Percentiles rank a stretch among this genome's conserved stretches.
These are phyloP conservation scores for Meteorus cinctellus DNA, from an alignment of 2,888 invertebrate species.

Conservation along the genomic window DNA sequence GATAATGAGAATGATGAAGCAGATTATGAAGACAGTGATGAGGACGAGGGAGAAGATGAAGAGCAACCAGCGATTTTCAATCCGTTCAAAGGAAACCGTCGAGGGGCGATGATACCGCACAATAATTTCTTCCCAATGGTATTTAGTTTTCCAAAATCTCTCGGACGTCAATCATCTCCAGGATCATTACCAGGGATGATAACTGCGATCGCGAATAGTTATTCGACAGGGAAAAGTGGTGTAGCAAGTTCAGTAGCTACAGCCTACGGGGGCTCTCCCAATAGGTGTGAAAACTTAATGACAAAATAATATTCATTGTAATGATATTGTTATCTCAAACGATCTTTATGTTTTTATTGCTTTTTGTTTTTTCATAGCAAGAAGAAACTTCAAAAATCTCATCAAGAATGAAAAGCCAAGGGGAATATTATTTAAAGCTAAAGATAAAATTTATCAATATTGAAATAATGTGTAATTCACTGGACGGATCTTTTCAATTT, in stretches of 20 bases:
- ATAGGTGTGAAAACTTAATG: conserved; percentile 61
- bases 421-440: background rate
- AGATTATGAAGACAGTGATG: conserved; percentile 75
- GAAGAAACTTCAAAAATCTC: conserved; percentile 55
- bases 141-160: conserved; percentile 75
- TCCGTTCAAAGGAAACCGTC: conserved; percentile 60
- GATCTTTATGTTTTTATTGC: background rate
- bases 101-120: conserved; percentile 66
- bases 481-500: background rate
- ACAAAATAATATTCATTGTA: background rate
- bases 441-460: background rate
- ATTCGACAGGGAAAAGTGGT: conserved; percentile 82
- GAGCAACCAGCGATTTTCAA: conserved; percentile 57
- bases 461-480: background rate
- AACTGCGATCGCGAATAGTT: conserved; percentile 83
- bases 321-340: background rate
- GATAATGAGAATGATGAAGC: conserved; percentile 73
- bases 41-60: conserved; percentile 69
- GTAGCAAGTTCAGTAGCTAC: conserved; percentile 84
- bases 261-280: conserved; percentile 79
- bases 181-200: conserved; percentile 76
- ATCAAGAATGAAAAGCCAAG: conserved; percentile 19
- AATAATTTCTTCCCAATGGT: conserved; percentile 82
- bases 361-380: conserved; percentile 53
- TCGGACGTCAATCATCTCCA: conserved; percentile 65